Base-by-base conservation (phyloP, 2,113 vertebrate species). In the Octodon degus region DNA sequence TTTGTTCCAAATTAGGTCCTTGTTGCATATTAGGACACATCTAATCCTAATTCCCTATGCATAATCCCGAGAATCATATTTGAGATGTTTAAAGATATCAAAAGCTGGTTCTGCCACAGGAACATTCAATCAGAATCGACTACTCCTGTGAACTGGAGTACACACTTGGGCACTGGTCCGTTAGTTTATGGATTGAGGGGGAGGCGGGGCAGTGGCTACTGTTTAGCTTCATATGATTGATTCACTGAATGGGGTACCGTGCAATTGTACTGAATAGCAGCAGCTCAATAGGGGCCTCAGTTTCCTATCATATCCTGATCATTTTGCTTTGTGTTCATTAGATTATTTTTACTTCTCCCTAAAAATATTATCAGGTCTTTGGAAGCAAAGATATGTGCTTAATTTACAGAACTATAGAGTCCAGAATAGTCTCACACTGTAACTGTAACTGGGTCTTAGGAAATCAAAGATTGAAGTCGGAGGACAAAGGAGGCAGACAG, bases 1-100 rank as follows among this genome's bases (percentile, higher is more conserved):
- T 97, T 94, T 70, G 10, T 70, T 92, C 62, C 50, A 25, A 96
- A 32, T 93, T 90, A 67, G 32, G n/a, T 72, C 24, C 37, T 62
- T 92, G 9, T 53, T 17, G 22, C 43, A 32, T 90, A 12, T 27
- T 70, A 68, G 5, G 62, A 8, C 83, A 30, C 12, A 53, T 63
- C 4, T 22, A 70, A 72, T 55, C 24, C 16, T 34, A 76, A 87
- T 14, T 90, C 65, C 67, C 55, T 43, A 24, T 62, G 50, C 30
- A 40, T 68, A 68, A n/a, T 43, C 60, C 10, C 30, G 63, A 55
- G 47, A 2, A 20, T 62, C 17, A 77, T 53, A 90, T n/a, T 76
- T 7, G 72, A 74, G 74, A 76, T 77, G 76, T 47, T 68, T 70
- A 87, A 77, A 79, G 67, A 70, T 62, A 77, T 20, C 11, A 67